Conservation (phyloP, 2,113 vertebrate genomes). For the Triplophysa siluroides region DNA sequence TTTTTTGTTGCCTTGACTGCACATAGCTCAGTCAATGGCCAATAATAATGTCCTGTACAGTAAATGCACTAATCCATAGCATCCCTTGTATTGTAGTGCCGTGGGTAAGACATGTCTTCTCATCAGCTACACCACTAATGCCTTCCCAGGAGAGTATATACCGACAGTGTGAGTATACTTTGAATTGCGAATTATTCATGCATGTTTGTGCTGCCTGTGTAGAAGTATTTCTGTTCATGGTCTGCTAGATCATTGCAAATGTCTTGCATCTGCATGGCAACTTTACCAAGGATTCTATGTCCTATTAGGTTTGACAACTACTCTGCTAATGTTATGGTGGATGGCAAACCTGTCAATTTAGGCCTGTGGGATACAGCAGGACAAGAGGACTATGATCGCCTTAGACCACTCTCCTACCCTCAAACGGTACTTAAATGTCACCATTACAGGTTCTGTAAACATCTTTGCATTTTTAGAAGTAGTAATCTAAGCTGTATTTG, state of each 20-base stretch:
- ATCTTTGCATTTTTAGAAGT: background rate
- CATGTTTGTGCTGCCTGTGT: background rate
- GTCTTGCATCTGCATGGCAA: background rate
- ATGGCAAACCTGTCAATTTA: constrained; percentile 64
- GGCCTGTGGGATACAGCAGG: constrained; percentile 66
- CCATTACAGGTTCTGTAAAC: background rate
- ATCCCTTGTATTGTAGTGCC: constrained; percentile 54
- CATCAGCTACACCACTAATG: constrained; percentile 69
- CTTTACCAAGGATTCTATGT: background rate
- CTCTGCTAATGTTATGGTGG: constrained; percentile 66
- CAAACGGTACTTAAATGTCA: constrained; percentile 54
- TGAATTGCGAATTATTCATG: constrained; percentile 1
- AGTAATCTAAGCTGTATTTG: background rate
- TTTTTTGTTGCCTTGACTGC: background rate
- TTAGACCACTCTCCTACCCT: constrained; percentile 65
- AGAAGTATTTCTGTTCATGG: background rate
- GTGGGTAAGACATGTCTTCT: constrained; percentile 69
- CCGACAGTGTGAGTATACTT: constrained; percentile 59
- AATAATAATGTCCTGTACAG: too few relatives aligned
- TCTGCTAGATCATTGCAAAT: background rate
- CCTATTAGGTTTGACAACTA: constrained; percentile 60
- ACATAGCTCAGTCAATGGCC: background rate
- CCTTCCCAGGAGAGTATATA: constrained; percentile 65
- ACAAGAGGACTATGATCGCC: constrained; percentile 66
- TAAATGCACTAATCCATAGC: background rate